Percentiles rank a stretch among this genome's conserved stretches.
Conservation (phyloP, 2,113 vertebrate species). For the Tonatia bakeri region DNA sequence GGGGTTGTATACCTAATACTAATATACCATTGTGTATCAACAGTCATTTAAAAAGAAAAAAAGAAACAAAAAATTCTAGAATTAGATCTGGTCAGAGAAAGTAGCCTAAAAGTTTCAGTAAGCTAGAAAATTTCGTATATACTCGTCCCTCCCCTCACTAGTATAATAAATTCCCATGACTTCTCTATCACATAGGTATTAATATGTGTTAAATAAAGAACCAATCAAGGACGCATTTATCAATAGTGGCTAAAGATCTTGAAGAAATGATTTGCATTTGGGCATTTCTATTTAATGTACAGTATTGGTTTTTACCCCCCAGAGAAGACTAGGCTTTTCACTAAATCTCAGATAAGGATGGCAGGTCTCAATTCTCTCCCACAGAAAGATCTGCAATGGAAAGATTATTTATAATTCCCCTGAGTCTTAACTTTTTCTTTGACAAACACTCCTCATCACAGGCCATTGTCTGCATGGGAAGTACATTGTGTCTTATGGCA, state of each 20-base stretch:
- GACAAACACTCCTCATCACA: conserved; percentile 66
- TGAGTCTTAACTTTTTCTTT: conserved; percentile 68
- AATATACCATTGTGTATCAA: neutral
- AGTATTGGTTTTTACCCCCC: neutral
- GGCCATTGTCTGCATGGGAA: conserved; percentile 68
- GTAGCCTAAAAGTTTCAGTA: neutral
- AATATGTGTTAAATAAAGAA: neutral
- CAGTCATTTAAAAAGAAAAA: neutral
- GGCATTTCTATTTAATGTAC: neutral
- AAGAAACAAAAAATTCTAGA: neutral
- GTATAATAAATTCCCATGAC: neutral
- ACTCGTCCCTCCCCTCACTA: neutral
- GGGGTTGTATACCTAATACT: neutral
- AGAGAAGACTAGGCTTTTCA: neutral
- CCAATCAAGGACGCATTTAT: neutral
- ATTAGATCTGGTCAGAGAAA: neutral
- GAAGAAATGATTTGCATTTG: neutral
- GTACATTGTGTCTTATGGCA: conserved; percentile 46
- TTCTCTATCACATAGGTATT: neutral
- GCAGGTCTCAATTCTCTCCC: conserved; percentile 5
- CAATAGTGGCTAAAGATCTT: neutral
- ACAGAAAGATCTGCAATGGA: conserved; percentile 25
- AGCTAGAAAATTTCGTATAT: neutral
- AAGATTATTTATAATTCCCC: conserved; percentile 64
- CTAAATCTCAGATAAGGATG: conserved; percentile 17